These are phyloP conservation scores for Danionella cerebrum DNA, from an alignment of 2,113 vertebrate species.

Conservation along the genomic window DNA sequence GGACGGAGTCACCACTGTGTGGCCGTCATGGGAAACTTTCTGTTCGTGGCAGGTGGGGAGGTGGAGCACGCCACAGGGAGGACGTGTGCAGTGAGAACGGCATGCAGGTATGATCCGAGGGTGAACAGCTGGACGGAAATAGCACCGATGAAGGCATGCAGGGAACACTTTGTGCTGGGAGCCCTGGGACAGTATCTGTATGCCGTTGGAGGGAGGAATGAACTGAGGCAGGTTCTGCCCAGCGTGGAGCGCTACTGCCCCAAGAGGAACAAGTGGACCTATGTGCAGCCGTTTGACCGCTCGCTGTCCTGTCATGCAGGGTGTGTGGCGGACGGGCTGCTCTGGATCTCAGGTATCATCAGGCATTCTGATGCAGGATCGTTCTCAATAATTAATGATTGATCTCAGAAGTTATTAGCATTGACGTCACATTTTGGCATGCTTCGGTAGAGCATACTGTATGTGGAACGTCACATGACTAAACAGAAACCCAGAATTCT, in stretches of 20 bases:
- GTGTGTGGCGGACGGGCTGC: conserved; percentile 86
- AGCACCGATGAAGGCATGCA: conserved; percentile 91
- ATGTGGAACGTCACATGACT: no score
- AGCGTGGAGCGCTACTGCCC: conserved; percentile 93
- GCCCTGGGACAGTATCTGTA: conserved; percentile 83
- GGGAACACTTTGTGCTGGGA: conserved; percentile 92
- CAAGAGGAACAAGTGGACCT: conserved; percentile 94
- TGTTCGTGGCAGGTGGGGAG: conserved; percentile 91
- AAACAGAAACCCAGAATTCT: no score
- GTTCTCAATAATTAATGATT: no score
- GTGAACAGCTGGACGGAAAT: conserved; percentile 88
- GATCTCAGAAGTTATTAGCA: no score
- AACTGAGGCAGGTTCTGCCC: conserved; percentile 88
- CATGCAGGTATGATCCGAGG: conserved; percentile 87
- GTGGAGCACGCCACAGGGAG: conserved; percentile 83
- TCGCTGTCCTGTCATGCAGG: conserved; percentile 94
- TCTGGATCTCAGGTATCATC: conserved; percentile 99
- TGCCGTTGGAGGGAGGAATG: conserved; percentile 87
- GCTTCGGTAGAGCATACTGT: no score
- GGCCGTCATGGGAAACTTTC: conserved; percentile 91
- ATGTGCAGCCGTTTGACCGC: conserved; percentile 90
- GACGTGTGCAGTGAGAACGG: conserved; percentile 83
- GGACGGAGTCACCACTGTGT: conserved; percentile 93
- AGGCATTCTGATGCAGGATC: no score
- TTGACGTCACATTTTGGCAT: no score